A percentile compares a stretch with the other conserved stretches of the same genome.
phyloP scores from a whole-genome alignment of 2,888 invertebrate species.

The Nezara viridula region DNA sequence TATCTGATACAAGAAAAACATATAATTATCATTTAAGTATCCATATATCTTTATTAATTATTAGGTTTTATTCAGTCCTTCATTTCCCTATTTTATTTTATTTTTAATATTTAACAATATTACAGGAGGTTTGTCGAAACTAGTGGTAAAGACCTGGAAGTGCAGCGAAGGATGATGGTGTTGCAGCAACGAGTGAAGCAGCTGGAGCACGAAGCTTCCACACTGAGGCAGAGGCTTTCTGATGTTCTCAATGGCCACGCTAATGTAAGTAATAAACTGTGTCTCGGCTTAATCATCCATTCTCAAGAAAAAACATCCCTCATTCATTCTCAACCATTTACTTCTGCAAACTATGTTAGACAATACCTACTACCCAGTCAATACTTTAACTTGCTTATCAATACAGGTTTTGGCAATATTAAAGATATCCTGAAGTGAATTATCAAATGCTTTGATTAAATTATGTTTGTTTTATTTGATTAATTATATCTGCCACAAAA shows the following conservation, averaged over 20 bases:
- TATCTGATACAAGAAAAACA: background rate
- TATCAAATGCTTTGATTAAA: background rate
- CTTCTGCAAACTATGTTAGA: no score
- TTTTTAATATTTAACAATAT: constrained; percentile 38
- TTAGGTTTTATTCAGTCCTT: background rate
- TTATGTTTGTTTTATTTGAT: background rate
- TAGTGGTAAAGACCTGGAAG: constrained; percentile 89
- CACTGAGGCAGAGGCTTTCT: constrained; percentile 85
- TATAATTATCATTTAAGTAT: background rate
- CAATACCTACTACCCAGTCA: no score
- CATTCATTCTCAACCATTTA: no score
- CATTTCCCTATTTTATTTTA: constrained; percentile 19
- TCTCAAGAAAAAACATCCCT: no score
- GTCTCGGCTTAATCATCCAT: background rate
- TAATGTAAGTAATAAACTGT: constrained; percentile 68
- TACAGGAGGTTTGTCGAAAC: constrained; percentile 86
- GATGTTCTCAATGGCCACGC: constrained; percentile 75
- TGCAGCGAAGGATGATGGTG: constrained; percentile 81
- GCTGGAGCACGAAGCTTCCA: constrained; percentile 87
- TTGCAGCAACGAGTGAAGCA: constrained; percentile 90
- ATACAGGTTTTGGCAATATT: no score
- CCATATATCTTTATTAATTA: no score
- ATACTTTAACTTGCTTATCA: no score
- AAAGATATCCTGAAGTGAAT: no score
- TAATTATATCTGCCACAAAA: no score